Percentiles rank a stretch among this genome's conserved stretches.
Conservation (phyloP, 1,140 invertebrate genomes). For the Diprion similis region DNA sequence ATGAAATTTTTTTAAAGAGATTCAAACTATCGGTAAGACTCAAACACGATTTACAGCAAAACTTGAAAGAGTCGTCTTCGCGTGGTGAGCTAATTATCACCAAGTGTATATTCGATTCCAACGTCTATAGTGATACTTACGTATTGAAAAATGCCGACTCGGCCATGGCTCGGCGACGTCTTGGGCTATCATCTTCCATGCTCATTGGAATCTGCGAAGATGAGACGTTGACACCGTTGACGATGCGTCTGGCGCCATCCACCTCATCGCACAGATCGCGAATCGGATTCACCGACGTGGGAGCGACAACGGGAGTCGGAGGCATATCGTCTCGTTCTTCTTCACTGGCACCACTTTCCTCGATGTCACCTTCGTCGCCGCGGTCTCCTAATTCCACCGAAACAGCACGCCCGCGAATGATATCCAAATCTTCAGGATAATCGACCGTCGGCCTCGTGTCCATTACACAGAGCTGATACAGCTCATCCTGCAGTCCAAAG, state of each 20-base stretch:
- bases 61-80: too few species aligned
- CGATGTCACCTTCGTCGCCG: slow-evolving; percentile 48
- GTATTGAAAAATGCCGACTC: slow-evolving; percentile 53
- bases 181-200: slow-evolving; percentile 30
- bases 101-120: too few species aligned
- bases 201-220: slow-evolving; percentile 16
- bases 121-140: slow-evolving; percentile 33
- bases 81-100: too few species aligned
- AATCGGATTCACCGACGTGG: slow-evolving; percentile 6
- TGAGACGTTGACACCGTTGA: slow-evolving; percentile 14
- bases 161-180: slow-evolving; percentile 40
- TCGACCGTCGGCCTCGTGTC: slow-evolving; percentile 37
- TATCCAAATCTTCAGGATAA: slow-evolving; percentile 33
- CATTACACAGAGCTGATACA: slow-evolving; percentile 56
- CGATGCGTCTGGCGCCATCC: slow-evolving; percentile 47
- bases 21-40: too few species aligned
- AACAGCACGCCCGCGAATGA: slow-evolving; percentile 22
- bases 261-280: slow-evolving; percentile 39
- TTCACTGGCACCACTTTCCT: slow-evolving; percentile 38
- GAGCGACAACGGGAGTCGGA: slow-evolving; percentile 50
- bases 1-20: too few species aligned
- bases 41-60: too few species aligned
- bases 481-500: slow-evolving; percentile 52
- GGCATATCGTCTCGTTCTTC: slow-evolving; percentile 50
- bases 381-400: slow-evolving; percentile 34